Conservation (phyloP, 2,113 vertebrate species). For the Trichechus manatus region DNA sequence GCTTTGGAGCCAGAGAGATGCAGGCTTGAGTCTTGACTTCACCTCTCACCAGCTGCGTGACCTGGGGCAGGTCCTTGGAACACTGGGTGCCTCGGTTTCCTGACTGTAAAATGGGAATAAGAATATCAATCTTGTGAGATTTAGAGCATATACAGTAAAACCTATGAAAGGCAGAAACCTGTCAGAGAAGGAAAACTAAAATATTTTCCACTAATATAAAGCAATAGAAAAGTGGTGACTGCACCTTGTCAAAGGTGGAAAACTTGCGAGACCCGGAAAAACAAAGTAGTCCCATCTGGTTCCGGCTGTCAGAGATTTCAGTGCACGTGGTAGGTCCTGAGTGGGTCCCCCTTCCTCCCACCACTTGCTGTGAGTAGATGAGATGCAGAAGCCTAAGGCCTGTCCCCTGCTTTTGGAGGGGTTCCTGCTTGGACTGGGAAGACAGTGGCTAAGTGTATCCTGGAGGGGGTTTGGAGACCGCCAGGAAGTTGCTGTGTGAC, state of each 20-base stretch:
- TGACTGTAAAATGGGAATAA: background rate
- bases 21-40: background rate
- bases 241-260: too few relatives aligned
- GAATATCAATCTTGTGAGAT: rapidly evolving
- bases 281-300: too few relatives aligned
- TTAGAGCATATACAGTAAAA: rapidly evolving
- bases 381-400: background rate
- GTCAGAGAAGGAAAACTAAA: background rate
- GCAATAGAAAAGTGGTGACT: background rate
- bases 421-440: background rate
- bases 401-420: background rate
- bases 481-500: background rate
- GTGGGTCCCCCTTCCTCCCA: background rate
- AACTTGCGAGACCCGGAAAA: too few relatives aligned
- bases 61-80: background rate
- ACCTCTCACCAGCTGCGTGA: rapidly evolving
- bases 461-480: background rate
- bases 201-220: background rate
- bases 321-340: background rate
- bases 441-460: background rate
- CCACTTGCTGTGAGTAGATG: rapidly evolving
- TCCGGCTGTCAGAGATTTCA: too few relatives aligned
- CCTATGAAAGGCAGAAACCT: background rate
- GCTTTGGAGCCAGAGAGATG: background rate
- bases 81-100: background rate